phyloP scores from a whole-genome alignment of 2,888 invertebrate genomes.

The Phasia obesa region DNA sequence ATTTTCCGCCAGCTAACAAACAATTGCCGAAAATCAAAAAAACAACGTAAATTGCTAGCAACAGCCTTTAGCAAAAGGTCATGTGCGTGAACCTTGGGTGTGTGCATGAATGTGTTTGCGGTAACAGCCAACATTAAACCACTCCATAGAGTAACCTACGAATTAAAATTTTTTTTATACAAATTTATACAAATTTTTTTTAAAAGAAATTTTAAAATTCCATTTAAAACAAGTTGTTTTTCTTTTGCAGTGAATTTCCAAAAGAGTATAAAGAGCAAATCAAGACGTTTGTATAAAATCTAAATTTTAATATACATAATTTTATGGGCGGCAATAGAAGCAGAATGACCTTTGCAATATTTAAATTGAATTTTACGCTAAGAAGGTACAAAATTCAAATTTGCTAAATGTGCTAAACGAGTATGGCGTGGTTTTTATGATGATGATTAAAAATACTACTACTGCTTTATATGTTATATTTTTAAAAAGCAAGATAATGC shows the following conservation, averaged over 20 bases:
- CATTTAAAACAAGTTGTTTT: conserved; percentile 22
- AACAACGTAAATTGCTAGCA: conserved; percentile 3
- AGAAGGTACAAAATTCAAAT: not conserved
- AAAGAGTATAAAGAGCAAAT: not conserved
- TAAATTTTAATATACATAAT: conserved; percentile 16
- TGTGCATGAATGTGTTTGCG: not conserved
- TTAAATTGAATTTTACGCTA: conserved; percentile 9
- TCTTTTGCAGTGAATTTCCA: conserved; percentile 26
- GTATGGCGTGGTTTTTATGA: not conserved
- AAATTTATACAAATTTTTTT: too few relatives aligned
- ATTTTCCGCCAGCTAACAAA: conserved; percentile 24
- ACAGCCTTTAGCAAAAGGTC: conserved; percentile 38
- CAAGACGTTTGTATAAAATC: not conserved
- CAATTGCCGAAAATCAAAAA: conserved; percentile 35
- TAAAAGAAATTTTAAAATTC: not conserved
- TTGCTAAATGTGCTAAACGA: not conserved
- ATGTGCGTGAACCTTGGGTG: conserved; percentile 50
- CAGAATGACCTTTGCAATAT: conserved; percentile 18
- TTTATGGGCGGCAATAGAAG: not conserved
- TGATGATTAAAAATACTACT: too few relatives aligned
- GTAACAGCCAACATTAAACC: not conserved
- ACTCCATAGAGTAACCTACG: not conserved
- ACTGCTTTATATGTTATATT: too few relatives aligned
- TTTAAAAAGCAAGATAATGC: too few relatives aligned
- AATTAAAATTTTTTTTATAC: not conserved